Evolutionary conservation across 30 jellyfish, hydroid and myxozoan species (phyloP).

Genomic region (Hydractinia echinata): DNA sequence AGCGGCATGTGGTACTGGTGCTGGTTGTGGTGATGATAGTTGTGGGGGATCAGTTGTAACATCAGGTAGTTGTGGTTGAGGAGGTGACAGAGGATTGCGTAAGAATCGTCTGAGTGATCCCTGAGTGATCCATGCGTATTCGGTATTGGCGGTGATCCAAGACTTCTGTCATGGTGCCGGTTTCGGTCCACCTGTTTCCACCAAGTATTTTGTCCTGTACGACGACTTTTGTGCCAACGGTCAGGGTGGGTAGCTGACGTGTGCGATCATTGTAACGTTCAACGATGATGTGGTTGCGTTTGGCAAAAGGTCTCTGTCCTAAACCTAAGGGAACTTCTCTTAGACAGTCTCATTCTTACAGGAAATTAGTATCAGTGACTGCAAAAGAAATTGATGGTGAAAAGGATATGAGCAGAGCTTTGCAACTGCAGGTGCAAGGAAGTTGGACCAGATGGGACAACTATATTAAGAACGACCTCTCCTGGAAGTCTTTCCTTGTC

Average conservation of each 20-base stretch:
- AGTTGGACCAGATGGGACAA: too few species aligned
- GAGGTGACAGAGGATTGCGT: too few species aligned
- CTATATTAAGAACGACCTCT: too few species aligned
- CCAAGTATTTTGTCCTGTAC: background rate
- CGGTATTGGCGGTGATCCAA: slow-evolving; percentile 20
- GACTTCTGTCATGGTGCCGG: background rate
- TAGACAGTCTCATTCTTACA: too few species aligned
- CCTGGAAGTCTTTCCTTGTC: too few species aligned
- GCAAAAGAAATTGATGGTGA: too few species aligned
- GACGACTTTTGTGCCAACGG: background rate
- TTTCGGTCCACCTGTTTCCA: slow-evolving; percentile 6
- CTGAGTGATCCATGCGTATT: slow-evolving; percentile 16
- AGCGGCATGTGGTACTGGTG: background rate
- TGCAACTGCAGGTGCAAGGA: too few species aligned
- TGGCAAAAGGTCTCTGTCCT: too few species aligned
- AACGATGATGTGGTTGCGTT: too few species aligned
- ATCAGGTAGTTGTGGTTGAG: background rate
- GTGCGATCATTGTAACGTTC: background rate
- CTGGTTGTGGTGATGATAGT: background rate
- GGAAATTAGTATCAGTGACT: too few species aligned
- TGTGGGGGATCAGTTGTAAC: background rate
- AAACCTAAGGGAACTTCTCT: too few species aligned
- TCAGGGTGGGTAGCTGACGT: background rate
- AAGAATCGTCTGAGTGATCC: background rate
- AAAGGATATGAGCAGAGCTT: too few species aligned